Evolutionary conservation across 1,140 invertebrate species (phyloP), one percentile per base, ranked within the genome.

Genomic region (Polypedilum vanderplanki): DNA sequence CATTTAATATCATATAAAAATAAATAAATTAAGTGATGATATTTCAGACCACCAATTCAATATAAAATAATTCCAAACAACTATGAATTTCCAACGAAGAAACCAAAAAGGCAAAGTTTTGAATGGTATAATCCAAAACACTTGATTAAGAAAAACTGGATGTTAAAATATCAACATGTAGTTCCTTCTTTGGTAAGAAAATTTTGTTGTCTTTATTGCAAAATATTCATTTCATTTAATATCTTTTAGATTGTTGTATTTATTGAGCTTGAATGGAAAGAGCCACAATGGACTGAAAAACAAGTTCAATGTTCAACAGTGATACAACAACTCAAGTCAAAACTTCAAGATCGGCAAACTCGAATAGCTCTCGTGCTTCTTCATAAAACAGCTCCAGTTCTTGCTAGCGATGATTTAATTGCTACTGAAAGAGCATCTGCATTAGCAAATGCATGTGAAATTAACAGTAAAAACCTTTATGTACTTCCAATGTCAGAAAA

Each of bases 181-280:
- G 87, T 99, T 77, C 97, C 98, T 17, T 91, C 96, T 3, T 90
- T 98, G 0, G 90, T 98, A 74, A 57, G 2, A 46, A 46, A 46
- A 12, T 4, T 3, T 46, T 46, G 41, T 3, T 46, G 8, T 9
- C 8, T 12, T 46, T 46, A 46, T 46, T 2, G 8, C 8, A 46
- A 2, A 12, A 46, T 5, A 33, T 33, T 3, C 24, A 5, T 33
- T 33, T 33, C 24, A 33, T 33, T 46, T 46, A 46, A 46, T n/a
- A 0, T 15, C 9, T 57, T 57, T 57, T n/a, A 57, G 46, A 57
- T 57, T 57, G 94, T 98, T 8, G 87, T 97, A 46, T 99, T 99
- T 83, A 95, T 94, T 83, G 96, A 99, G 80, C 87, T 99, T 78
- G 96, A 99, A 85, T 99, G 97, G 97, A 94, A 96, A 82, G 95